Evolutionary conservation across 2,797 vertebrate genomes (phyloP).

Genomic region (Bradypus variegatus): DNA sequence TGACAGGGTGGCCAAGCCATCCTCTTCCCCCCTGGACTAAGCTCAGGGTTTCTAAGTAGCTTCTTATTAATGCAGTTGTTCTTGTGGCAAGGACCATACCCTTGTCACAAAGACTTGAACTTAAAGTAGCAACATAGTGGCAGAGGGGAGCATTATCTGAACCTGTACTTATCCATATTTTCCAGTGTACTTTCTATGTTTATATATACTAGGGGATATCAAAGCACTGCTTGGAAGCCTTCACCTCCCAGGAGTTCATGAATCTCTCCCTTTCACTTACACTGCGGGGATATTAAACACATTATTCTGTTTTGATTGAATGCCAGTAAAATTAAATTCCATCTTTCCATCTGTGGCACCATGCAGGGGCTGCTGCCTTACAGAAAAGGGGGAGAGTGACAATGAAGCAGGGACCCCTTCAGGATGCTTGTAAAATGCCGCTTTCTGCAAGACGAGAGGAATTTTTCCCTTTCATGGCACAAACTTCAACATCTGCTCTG

Average conservation of each 20-base stretch:
- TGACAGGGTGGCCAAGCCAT: background rate
- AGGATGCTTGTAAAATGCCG: slow-evolving; percentile 63
- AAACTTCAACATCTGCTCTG: slow-evolving; percentile 78
- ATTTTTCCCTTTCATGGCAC: slow-evolving; percentile 72
- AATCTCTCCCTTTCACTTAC: slow-evolving; percentile 63
- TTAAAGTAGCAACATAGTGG: background rate
- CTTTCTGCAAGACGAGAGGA: slow-evolving; percentile 63
- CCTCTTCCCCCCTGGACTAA: background rate
- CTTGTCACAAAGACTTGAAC: slow-evolving; percentile 16
- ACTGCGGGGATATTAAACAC: slow-evolving; percentile 72
- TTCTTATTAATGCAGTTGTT: background rate
- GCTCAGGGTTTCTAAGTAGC: background rate
- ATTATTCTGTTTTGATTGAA: slow-evolving; percentile 74
- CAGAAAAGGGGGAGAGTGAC: background rate
- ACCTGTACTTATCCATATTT: background rate
- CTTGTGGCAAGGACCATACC: background rate
- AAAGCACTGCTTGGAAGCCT: slow-evolving; percentile 52
- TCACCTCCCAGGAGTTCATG: slow-evolving; percentile 53
- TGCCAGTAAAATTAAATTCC: slow-evolving; percentile 62
- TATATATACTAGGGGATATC: slow-evolving; percentile 31
- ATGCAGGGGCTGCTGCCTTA: slow-evolving; percentile 32
- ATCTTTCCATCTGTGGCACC: slow-evolving; percentile 40
- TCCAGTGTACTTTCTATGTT: slow-evolving; percentile 38
- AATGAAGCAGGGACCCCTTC: slow-evolving; percentile 30
- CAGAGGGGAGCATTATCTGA: background rate